phyloP scores from a whole-genome alignment of 1,140 invertebrate species.

The Wiebesia pumilae region DNA sequence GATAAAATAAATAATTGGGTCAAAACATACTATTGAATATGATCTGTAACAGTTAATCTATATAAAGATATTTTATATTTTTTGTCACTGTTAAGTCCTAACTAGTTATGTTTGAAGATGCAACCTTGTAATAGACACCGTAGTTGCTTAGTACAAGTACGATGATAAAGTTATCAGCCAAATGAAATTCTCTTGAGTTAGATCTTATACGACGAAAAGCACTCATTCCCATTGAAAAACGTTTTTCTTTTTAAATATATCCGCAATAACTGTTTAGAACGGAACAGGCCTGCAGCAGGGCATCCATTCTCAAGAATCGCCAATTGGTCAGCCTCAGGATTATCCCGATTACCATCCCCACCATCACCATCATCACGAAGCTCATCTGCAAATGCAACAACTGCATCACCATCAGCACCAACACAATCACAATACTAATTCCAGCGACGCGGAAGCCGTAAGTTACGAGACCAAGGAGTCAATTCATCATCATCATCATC shows the following conservation, averaged over 20 bases:
- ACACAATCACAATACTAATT: constrained; percentile 38
- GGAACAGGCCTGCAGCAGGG: constrained; percentile 52
- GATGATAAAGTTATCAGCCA: too few species aligned
- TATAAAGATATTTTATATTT: background rate
- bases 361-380: constrained; percentile 45
- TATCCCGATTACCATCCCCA: constrained; percentile 58
- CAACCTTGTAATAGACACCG: too few species aligned
- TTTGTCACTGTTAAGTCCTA: too few species aligned
- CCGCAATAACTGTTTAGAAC: background rate
- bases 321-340: constrained; percentile 43
- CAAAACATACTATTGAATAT: background rate
- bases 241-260: background rate
- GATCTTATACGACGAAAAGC: too few species aligned
- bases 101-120: too few species aligned
- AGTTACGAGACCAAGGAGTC: constrained; percentile 31
- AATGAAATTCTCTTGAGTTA: too few species aligned
- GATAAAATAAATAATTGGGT: constrained; percentile 1
- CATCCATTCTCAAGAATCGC: constrained; percentile 51
- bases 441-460: background rate
- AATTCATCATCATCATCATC: constrained; percentile 35
- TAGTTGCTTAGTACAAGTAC: too few species aligned
- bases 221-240: background rate
- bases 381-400: constrained; percentile 55
- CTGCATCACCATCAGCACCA: constrained; percentile 57
- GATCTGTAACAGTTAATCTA: background rate